Conservation (phyloP, 2,113 vertebrate genomes). For the Bos indicus region DNA sequence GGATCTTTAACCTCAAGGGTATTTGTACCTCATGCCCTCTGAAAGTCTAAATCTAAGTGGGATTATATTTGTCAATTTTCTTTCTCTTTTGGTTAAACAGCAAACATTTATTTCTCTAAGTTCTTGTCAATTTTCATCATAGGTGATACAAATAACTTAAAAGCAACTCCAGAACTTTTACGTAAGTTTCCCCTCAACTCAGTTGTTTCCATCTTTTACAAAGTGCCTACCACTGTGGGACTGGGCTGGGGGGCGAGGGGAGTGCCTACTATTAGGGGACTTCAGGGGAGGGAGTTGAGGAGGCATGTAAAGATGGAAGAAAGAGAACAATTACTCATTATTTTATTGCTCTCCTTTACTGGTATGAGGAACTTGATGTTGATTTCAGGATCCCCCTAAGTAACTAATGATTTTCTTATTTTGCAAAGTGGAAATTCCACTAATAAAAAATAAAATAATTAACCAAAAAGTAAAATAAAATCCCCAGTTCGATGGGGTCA, state of each 20-base stretch:
- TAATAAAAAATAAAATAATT: background rate
- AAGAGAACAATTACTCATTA: background rate
- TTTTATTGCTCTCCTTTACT: background rate
- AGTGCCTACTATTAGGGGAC: background rate
- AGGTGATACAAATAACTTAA: background rate
- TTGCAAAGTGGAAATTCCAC: background rate
- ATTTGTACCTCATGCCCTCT: background rate
- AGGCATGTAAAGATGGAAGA: background rate
- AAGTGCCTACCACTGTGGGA: background rate
- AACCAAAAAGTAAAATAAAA: background rate
- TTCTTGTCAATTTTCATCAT: constrained; percentile 33
- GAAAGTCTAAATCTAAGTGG: background rate
- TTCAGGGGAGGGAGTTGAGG: accelerated
- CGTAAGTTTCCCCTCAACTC: constrained; percentile 7
- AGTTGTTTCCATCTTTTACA: background rate
- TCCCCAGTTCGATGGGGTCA: background rate
- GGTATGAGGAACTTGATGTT: background rate
- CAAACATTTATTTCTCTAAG: background rate
- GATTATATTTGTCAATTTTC: background rate
- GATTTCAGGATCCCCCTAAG: background rate
- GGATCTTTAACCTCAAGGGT: background rate
- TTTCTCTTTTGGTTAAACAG: background rate
- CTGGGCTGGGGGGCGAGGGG: accelerated
- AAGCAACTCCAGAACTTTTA: background rate
- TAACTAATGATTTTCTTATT: background rate